A percentile compares a stretch with the other conserved stretches of the same genome.
Evolutionary conservation across 1,140 invertebrate genomes (phyloP).

Genomic region (Drosophila albomicans): DNA sequence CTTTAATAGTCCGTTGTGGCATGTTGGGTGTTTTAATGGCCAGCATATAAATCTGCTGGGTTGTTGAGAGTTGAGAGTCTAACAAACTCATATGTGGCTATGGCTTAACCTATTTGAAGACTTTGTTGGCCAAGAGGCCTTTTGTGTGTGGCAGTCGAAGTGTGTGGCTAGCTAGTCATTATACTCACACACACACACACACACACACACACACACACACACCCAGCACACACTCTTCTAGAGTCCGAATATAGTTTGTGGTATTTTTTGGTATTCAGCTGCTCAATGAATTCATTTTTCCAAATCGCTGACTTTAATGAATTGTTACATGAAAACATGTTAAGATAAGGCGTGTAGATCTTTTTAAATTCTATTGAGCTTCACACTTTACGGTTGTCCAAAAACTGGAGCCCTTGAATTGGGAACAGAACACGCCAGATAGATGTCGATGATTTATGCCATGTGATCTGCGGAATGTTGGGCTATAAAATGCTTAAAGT

Average conservation of each 20-base stretch:
- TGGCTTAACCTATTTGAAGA: conserved; percentile 65
- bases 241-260: neutral
- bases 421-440: conserved; percentile 15
- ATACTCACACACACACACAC: neutral
- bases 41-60: conserved; percentile 61
- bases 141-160: conserved; percentile 16
- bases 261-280: neutral
- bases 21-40: conserved; percentile 64
- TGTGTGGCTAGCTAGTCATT: conserved; percentile 29
- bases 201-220: too few relatives aligned
- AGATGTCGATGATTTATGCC: conserved; percentile 44
- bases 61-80: conserved; percentile 13
- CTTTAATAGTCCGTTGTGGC: conserved; percentile 53
- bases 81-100: conserved; percentile 5
- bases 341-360: conserved; percentile 20
- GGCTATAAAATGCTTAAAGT: conserved; percentile 18
- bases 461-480: neutral
- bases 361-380: conserved; percentile 22
- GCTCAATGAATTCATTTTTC: conserved; percentile 2
- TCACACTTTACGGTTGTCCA: conserved; percentile 31
- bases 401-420: conserved; percentile 7
- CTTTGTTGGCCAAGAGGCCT: conserved; percentile 59
- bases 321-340: conserved; percentile 31
- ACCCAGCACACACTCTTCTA: neutral
- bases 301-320: conserved; percentile 25